Percentiles rank a stretch among this genome's conserved stretches.
Evolutionary conservation across 2,797 vertebrate species (phyloP).

Genomic region (Lagorchestes hirsutus): DNA sequence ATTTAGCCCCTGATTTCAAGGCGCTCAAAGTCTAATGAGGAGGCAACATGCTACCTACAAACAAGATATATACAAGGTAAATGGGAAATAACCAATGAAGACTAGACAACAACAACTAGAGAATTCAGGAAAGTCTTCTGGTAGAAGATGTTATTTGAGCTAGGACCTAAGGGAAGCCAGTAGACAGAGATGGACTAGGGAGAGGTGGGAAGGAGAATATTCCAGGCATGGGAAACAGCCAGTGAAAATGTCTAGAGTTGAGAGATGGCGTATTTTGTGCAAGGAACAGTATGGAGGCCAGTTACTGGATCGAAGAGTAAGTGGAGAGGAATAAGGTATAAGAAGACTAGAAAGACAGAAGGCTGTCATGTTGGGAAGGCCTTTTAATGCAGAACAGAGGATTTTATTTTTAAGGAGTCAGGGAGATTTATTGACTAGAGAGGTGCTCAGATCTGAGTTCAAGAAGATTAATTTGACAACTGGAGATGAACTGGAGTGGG

Average conservation of each 20-base stretch:
- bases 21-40: not conserved
- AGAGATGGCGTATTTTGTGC: not conserved
- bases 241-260: not conserved
- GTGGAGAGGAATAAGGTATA: not conserved
- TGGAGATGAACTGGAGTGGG: not conserved
- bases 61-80: not conserved
- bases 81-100: not conserved
- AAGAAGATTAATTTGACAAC: not conserved
- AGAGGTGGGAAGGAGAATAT: not conserved
- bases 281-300: not conserved
- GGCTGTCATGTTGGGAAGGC: not conserved
- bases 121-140: not conserved
- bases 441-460: not conserved
- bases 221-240: not conserved
- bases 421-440: not conserved
- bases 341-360: not conserved
- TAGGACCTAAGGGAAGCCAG: not conserved
- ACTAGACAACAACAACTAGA: not conserved
- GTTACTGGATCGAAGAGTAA: not conserved
- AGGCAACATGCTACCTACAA: not conserved
- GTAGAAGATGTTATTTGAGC: not conserved
- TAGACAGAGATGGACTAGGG: not conserved
- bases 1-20: not conserved
- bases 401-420: not conserved
- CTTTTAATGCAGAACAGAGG: not conserved